Conservation (phyloP, 2,113 vertebrate species). For the Dipodomys stephensi region DNA sequence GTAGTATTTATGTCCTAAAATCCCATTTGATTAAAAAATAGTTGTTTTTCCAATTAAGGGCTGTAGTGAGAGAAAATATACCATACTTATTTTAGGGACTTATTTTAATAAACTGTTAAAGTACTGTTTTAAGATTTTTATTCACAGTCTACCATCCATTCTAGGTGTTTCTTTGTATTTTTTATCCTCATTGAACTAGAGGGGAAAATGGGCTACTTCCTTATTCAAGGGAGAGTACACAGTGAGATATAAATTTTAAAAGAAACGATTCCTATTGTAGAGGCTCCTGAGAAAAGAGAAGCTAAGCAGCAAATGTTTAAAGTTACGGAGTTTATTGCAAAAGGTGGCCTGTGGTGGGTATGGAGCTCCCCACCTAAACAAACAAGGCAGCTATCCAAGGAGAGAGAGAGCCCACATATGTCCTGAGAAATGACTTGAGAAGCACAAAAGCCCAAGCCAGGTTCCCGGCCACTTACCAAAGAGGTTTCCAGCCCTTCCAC, state of each 20-base stretch:
- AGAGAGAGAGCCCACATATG: neutral
- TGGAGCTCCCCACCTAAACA: neutral
- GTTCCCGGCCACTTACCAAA: neutral
- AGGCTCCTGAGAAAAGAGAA: neutral
- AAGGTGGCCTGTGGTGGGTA: neutral
- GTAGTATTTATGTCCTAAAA: neutral
- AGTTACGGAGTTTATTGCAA: neutral
- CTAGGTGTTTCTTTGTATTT: neutral
- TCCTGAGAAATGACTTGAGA: neutral
- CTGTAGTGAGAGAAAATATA: neutral
- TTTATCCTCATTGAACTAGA: neutral
- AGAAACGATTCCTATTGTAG: neutral
- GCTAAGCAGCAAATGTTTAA: neutral
- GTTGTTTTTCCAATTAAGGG: neutral
- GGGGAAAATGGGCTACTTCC: neutral
- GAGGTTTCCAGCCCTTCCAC: neutral
- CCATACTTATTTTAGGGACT: neutral
- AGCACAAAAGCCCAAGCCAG: neutral
- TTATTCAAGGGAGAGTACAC: neutral
- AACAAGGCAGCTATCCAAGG: neutral
- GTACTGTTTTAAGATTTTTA: neutral
- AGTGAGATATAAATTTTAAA: neutral
- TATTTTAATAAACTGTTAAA: neutral
- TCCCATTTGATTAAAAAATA: neutral
- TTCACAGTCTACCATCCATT: neutral